Evolutionary conservation across 2,888 invertebrate genomes (phyloP).

Genomic region (Deilephila elpenor): DNA sequence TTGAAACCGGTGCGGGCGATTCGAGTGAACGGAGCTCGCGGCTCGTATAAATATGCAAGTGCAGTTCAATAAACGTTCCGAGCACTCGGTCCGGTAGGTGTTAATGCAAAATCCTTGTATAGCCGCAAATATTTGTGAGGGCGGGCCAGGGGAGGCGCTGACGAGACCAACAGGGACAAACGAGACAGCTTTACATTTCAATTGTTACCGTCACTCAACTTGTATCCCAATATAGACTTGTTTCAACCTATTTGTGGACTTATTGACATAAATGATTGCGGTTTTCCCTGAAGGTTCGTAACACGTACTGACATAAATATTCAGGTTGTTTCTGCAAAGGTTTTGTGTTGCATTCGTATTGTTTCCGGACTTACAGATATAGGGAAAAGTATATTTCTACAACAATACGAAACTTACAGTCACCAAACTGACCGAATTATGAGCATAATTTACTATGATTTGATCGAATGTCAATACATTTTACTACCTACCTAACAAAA

Average conservation of each 20-base stretch:
- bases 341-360: no score
- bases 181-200: slow-evolving; percentile 29
- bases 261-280: not conserved
- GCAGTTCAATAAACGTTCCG: slow-evolving; percentile 60
- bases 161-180: not conserved
- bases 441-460: no score
- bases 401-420: no score
- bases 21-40: slow-evolving; percentile 37
- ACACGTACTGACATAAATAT: not conserved
- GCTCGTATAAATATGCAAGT: slow-evolving; percentile 41
- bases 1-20: slow-evolving; percentile 43
- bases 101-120: slow-evolving; percentile 76
- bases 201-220: slow-evolving; percentile 29
- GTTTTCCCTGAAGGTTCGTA: not conserved
- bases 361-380: no score
- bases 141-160: slow-evolving; percentile 48
- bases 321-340: no score
- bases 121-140: slow-evolving; percentile 68
- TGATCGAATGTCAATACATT: no score
- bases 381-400: no score
- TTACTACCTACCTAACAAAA: no score
- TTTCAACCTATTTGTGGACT: not conserved
- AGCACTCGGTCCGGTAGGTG: slow-evolving; percentile 58
- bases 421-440: no score
- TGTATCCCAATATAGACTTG: not conserved